These are phyloP conservation scores for Esox masquinongy DNA, from an alignment of 2,797 vertebrate species.

Conservation along the genomic window DNA sequence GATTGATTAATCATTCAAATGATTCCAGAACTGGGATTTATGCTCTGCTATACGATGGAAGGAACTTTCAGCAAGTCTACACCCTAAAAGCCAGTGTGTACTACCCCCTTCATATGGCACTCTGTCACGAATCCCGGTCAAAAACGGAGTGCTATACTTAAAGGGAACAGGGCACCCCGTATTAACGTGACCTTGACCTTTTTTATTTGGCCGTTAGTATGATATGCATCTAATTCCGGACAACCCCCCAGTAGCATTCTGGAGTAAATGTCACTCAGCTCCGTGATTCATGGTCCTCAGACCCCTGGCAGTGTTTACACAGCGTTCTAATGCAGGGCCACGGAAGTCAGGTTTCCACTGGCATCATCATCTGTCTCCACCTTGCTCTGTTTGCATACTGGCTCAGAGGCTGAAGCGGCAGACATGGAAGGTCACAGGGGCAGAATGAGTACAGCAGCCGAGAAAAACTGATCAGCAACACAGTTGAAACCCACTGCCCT, in stretches of 20 bases:
- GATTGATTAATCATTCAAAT: constrained; percentile 4
- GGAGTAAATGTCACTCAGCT: neutral
- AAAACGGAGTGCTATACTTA: no score
- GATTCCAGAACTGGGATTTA: neutral
- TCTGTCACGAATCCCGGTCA: no score
- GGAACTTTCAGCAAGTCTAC: neutral
- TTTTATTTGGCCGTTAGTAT: neutral
- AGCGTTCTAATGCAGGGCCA: neutral
- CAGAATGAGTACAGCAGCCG: neutral
- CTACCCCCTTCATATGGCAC: no score
- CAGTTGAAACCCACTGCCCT: no score
- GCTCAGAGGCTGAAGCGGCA: neutral
- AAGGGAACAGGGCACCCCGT: no score
- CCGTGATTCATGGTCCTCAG: no score
- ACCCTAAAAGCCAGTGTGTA: no score
- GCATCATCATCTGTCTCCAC: neutral
- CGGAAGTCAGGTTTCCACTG: neutral
- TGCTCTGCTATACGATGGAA: neutral
- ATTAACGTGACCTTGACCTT: constrained; percentile 5
- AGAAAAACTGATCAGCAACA: no score
- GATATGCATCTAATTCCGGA: constrained; percentile 1
- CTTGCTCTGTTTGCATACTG: neutral
- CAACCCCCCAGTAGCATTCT: no score
- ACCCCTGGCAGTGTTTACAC: neutral
- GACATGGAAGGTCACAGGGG: neutral